Conservation (phyloP, 1,140 invertebrate species). For the Telenomus remus region DNA sequence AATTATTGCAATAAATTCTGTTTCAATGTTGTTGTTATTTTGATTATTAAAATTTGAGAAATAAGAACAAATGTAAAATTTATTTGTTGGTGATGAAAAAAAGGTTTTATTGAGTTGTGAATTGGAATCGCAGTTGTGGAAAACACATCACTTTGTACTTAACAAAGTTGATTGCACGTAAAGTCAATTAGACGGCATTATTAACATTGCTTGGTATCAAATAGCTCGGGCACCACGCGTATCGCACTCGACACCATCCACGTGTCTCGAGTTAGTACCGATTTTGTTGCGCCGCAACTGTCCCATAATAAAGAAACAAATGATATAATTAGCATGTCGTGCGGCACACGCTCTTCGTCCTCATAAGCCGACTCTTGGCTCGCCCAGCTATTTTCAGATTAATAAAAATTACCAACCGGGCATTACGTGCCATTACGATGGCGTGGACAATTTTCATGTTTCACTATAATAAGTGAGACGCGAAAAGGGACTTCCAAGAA, state of each 20-base stretch:
- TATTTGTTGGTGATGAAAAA: too few relatives aligned
- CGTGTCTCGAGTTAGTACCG: conserved; percentile 2
- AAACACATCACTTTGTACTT: too few relatives aligned
- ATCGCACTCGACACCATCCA: conserved; percentile 1
- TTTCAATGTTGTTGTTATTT: too few relatives aligned
- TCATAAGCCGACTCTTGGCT: conserved; percentile 2
- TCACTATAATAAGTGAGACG: too few relatives aligned
- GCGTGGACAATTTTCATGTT: neutral
- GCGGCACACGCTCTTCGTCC: conserved; percentile 10
- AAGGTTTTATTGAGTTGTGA: too few relatives aligned
- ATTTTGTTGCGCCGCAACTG: conserved; percentile 15
- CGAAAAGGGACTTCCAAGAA: too few relatives aligned
- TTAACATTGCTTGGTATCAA: conserved; percentile 8
- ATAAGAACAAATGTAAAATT: too few relatives aligned
- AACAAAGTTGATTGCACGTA: too few relatives aligned
- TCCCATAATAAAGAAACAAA: conserved; percentile 15
- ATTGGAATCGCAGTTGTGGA: too few relatives aligned
- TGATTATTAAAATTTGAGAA: too few relatives aligned
- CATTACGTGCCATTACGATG: conserved; percentile 12
- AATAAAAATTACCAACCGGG: conserved; percentile 12
- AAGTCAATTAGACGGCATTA: conserved; percentile 1
- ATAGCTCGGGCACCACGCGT: neutral
- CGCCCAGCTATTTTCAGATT: conserved; percentile 12
- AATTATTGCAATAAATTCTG: too few relatives aligned
- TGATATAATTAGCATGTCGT: conserved; percentile 17